phyloP scores from a whole-genome alignment of 2,797 vertebrate species.

The Myripristis murdjan region DNA sequence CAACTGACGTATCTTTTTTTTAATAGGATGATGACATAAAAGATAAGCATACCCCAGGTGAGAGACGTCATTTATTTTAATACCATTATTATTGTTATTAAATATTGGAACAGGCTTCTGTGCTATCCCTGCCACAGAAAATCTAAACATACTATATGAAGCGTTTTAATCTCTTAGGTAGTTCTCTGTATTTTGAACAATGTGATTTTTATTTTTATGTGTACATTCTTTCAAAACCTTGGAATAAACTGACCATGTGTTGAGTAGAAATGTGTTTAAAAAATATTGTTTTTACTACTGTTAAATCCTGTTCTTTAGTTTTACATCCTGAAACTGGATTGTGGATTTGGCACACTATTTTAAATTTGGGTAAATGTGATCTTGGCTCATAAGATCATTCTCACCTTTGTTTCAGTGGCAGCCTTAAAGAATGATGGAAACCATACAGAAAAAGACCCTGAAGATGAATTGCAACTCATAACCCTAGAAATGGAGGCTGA shows the following conservation, averaged over 20 bases:
- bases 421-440: conserved; percentile 70
- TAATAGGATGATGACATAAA: conserved; percentile 81
- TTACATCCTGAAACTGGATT: not conserved
- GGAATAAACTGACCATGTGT: not conserved
- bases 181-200: too few relatives aligned
- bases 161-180: not conserved
- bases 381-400: not conserved
- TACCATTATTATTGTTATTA: not conserved
- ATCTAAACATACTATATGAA: not conserved
- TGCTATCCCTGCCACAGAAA: too few relatives aligned
- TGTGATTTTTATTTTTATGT: too few relatives aligned
- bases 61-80: too few relatives aligned
- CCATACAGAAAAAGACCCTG: conserved; percentile 81
- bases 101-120: too few relatives aligned
- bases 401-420: conserved; percentile 55
- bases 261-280: not conserved
- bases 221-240: too few relatives aligned
- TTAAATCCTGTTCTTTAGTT: not conserved
- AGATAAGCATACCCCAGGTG: conserved; percentile 81
- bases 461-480: conserved; percentile 82
- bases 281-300: not conserved
- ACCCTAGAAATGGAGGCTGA: conserved; percentile 86
- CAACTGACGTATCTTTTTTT: conserved; percentile 20
- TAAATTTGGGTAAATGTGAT: not conserved
- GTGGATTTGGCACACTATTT: not conserved